phyloP scores from a whole-genome alignment of 2,888 invertebrate species.

The Anoplius nigerrimus region DNA sequence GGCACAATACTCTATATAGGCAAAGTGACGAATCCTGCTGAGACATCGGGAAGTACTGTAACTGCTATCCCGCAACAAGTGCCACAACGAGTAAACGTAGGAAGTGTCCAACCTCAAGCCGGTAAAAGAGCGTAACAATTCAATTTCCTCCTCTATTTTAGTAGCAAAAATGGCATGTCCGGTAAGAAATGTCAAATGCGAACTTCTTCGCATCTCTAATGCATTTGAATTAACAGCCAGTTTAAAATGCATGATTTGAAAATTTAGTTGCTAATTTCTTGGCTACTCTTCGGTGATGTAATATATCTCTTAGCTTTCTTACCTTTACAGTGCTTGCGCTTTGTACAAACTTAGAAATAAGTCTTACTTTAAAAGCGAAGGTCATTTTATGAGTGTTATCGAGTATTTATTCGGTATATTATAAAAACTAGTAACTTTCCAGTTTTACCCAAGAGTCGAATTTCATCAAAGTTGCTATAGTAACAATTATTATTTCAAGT shows the following conservation, averaged over 20 bases:
- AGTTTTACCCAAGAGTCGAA: too few species aligned
- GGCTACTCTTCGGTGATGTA: neutral
- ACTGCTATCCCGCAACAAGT: slow-evolving; percentile 12
- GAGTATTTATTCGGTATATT: too few species aligned
- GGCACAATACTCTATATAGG: slow-evolving; percentile 87
- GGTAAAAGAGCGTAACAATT: slow-evolving; percentile 39
- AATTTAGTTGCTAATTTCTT: neutral
- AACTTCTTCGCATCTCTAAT: too few species aligned
- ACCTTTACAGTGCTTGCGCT: too few species aligned
- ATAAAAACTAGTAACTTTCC: too few species aligned
- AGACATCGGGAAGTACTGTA: slow-evolving; percentile 66
- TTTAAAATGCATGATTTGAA: neutral
- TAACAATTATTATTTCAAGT: too few species aligned
- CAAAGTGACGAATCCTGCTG: slow-evolving; percentile 81
- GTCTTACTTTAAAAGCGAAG: too few species aligned
- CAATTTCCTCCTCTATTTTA: neutral
- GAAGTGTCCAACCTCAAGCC: slow-evolving; percentile 3
- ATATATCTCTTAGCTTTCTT: neutral
- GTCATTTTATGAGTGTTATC: too few species aligned
- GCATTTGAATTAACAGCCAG: too few species aligned
- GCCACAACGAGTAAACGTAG: slow-evolving; percentile 10
- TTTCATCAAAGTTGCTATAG: too few species aligned
- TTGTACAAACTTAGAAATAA: too few species aligned
- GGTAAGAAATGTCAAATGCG: neutral
- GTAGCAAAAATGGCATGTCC: neutral